phyloP scores from a whole-genome alignment of 2,113 vertebrate genomes.

The Gobius niger region DNA sequence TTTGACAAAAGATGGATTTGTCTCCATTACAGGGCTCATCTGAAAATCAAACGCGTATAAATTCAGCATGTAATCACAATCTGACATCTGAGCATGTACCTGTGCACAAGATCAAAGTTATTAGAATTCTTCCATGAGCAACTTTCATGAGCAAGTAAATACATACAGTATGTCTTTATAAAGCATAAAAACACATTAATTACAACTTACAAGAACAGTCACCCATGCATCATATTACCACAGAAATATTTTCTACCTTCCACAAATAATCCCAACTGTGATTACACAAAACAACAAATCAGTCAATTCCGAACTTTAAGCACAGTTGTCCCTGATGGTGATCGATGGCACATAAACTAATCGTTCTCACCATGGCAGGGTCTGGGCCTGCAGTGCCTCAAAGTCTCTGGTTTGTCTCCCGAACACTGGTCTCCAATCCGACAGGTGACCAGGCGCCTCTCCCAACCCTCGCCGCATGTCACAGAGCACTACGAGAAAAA shows the following conservation, averaged over 20 bases:
- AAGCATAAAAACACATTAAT: no score
- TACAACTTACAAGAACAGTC: no score
- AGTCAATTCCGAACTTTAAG: neutral
- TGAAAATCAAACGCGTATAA: conserved; percentile 68
- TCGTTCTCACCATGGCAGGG: conserved; percentile 83
- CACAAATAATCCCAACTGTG: no score
- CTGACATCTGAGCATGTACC: neutral
- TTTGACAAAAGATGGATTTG: conserved; percentile 98
- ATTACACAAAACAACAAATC: no score
- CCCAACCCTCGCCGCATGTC: conserved; percentile 89
- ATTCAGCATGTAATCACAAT: neutral
- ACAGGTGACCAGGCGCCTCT: conserved; percentile 84
- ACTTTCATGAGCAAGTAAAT: no score
- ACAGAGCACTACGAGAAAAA: conserved; percentile 83
- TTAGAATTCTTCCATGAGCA: no score
- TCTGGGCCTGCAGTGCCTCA: conserved; percentile 79
- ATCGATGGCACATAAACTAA: neutral
- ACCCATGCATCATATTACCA: no score
- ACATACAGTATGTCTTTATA: no score
- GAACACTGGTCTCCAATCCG: conserved; percentile 83
- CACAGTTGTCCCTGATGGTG: neutral
- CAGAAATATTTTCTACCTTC: no score
- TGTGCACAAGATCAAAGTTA: no score
- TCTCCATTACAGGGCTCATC: conserved; percentile 92
- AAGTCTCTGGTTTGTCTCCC: conserved; percentile 82